Evolutionary conservation across 2,888 invertebrate genomes (phyloP).

Genomic region (Protodeltote pygarga): DNA sequence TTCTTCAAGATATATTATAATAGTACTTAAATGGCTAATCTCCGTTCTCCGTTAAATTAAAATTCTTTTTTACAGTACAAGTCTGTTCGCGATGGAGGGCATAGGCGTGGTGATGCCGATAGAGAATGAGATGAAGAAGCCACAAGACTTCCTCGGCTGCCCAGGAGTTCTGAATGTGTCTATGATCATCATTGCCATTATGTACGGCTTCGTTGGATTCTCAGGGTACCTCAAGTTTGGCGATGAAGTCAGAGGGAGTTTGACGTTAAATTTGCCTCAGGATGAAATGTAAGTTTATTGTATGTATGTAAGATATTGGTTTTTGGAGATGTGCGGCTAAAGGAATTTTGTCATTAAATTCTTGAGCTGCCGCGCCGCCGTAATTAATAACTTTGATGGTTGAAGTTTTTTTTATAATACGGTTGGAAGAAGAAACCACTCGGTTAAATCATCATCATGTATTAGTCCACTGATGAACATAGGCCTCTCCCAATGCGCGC

Average conservation of each 20-base stretch:
- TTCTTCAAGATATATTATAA: no score
- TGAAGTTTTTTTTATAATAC: no score
- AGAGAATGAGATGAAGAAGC: slow-evolving; percentile 96
- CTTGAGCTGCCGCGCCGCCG: no score
- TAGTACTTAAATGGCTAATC: not conserved
- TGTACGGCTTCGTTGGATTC: slow-evolving; percentile 95
- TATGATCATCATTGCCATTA: slow-evolving; percentile 92
- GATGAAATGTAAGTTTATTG: slow-evolving; percentile 88
- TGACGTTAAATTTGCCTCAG: slow-evolving; percentile 94
- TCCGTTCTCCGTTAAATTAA: not conserved
- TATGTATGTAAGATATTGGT: no score
- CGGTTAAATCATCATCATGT: no score
- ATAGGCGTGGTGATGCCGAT: slow-evolving; percentile 97
- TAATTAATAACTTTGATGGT: no score
- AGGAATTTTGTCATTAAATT: no score
- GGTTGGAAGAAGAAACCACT: no score
- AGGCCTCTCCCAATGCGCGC: no score
- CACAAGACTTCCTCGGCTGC: slow-evolving; percentile 92
- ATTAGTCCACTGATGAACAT: no score
- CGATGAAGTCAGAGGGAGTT: slow-evolving; percentile 89
- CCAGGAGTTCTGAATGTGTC: slow-evolving; percentile 95
- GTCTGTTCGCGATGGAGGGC: slow-evolving; percentile 98
- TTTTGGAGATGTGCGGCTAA: no score
- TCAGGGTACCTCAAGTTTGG: slow-evolving; percentile 96
- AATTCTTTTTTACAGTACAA: slow-evolving; percentile 88